Percentiles rank a stretch among this genome's conserved stretches.
Conservation (phyloP, 1,140 invertebrate genomes). For the Augochlora pura region DNA sequence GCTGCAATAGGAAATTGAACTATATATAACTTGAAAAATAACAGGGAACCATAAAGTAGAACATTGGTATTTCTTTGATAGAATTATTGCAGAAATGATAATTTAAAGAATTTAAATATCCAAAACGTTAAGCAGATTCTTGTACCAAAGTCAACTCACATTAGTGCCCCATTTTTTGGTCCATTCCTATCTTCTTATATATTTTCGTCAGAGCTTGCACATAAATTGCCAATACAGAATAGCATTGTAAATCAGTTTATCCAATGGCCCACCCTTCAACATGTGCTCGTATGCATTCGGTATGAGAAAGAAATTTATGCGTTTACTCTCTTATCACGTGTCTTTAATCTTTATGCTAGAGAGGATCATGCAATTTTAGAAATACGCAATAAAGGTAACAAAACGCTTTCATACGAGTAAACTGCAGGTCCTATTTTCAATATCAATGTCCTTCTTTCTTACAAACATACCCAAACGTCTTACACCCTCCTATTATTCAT, state of each 20-base stretch:
- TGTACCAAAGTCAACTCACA: conserved; percentile 2
- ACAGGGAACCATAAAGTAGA: background rate
- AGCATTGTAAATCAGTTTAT: conserved; percentile 10
- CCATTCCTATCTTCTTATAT: conserved; percentile 46
- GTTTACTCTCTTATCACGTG: background rate
- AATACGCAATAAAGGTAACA: background rate
- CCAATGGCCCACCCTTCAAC: conserved; percentile 27
- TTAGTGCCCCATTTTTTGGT: conserved; percentile 19
- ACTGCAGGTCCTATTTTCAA: background rate
- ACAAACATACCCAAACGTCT: background rate
- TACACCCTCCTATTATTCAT: background rate
- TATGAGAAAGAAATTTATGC: background rate
- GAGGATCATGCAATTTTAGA: background rate
- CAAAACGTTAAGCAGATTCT: background rate
- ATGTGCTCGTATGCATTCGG: conserved; percentile 26
- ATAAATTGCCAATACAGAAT: conserved; percentile 11
- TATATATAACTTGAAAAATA: background rate
- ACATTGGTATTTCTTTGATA: background rate
- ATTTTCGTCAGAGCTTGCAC: conserved; percentile 42
- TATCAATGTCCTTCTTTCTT: background rate
- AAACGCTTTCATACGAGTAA: background rate
- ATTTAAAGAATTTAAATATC: background rate
- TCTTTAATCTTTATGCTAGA: background rate
- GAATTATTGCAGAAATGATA: background rate
- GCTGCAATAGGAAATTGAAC: background rate